A percentile compares a stretch with the other conserved stretches of the same genome.
Conservation (phyloP, 2,888 invertebrate genomes). For the Parnassius orleans region DNA sequence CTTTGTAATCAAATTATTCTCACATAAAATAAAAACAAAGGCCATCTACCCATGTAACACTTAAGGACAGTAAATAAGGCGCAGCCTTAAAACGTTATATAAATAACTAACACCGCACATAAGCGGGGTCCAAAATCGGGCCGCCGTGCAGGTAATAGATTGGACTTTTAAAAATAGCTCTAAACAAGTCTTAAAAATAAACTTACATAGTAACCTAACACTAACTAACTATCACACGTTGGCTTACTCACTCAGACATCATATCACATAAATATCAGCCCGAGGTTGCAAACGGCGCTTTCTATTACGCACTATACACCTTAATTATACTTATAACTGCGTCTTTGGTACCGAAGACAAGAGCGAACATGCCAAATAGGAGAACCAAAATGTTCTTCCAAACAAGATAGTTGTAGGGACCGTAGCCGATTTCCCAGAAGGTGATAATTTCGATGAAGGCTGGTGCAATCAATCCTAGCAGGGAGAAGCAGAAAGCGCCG, state of each 20-base stretch:
- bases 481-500: slow-evolving; percentile 96
- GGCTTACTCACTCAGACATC: slow-evolving; percentile 14
- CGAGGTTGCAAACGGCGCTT: slow-evolving; percentile 2
- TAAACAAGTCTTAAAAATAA: slow-evolving; percentile 15
- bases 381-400: slow-evolving; percentile 89
- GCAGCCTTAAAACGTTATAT: not conserved
- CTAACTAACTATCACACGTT: slow-evolving; percentile 26
- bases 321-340: slow-evolving; percentile 54
- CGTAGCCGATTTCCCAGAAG: slow-evolving; percentile 92
- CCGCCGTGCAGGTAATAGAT: slow-evolving; percentile 3
- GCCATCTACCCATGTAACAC: not conserved
- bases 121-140: slow-evolving; percentile 2
- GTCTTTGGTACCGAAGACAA: slow-evolving; percentile 86
- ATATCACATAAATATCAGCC: not conserved
- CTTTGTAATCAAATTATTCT: slow-evolving; percentile 21
- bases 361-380: slow-evolving; percentile 88
- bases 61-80: not conserved
- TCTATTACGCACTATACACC: slow-evolving; percentile 33
- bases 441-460: slow-evolving; percentile 92
- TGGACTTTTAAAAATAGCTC: slow-evolving; percentile 2
- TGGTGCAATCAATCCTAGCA: slow-evolving; percentile 93
- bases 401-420: slow-evolving; percentile 85
- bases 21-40: not conserved
- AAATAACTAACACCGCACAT: slow-evolving; percentile 8
- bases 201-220: slow-evolving; percentile 13